These are phyloP conservation scores for Invenusta paracnida DNA, from an alignment of 2,888 invertebrate species.

Conservation along the genomic window DNA sequence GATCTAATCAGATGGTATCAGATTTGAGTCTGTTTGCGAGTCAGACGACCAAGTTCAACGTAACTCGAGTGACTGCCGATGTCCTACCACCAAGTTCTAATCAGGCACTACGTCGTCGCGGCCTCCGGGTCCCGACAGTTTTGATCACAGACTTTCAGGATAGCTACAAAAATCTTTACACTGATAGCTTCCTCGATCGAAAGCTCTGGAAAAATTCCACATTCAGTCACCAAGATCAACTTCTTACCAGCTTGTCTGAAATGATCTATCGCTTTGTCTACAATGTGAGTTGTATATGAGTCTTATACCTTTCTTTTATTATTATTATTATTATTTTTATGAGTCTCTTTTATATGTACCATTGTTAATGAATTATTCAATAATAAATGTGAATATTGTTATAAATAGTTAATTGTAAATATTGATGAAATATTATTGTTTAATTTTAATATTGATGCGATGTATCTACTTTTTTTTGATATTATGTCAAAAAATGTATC, in stretches of 20 bases:
- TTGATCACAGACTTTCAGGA: not conserved
- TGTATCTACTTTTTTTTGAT: not conserved
- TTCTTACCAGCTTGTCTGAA: not conserved
- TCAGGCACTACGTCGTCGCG: not conserved
- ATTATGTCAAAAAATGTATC: not conserved
- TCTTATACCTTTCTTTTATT: too few relatives aligned
- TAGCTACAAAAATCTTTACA: not conserved
- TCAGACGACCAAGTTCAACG: not conserved
- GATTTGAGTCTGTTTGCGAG: not conserved
- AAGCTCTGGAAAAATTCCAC: not conserved
- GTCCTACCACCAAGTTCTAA: not conserved
- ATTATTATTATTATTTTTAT: too few relatives aligned
- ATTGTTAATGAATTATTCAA: too few relatives aligned
- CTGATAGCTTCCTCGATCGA: constrained; percentile 1
- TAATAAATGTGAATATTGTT: too few relatives aligned
- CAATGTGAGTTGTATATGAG: not conserved
- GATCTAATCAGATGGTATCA: not conserved
- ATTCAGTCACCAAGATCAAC: not conserved
- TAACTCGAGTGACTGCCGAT: not conserved
- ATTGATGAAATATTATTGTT: too few relatives aligned
- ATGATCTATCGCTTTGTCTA: not conserved
- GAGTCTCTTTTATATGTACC: too few relatives aligned
- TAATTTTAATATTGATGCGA: not conserved
- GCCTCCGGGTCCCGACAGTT: not conserved
- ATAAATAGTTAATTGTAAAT: too few relatives aligned